These are phyloP conservation scores for Rhinella marina DNA, from an alignment of 2,797 vertebrate species.

Conservation along the genomic window DNA sequence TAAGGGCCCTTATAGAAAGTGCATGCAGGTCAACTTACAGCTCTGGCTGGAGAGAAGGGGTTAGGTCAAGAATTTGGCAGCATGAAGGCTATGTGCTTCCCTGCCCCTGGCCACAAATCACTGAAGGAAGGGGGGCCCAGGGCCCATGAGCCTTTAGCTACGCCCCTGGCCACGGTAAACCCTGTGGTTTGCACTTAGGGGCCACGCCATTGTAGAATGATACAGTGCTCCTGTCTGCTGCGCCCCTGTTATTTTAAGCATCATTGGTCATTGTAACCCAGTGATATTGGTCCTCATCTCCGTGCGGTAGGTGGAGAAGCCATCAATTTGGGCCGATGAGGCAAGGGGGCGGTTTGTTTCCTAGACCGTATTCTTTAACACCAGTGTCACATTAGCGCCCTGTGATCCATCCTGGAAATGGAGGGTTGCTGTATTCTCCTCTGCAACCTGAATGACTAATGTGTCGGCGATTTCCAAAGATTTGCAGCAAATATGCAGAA, in stretches of 20 bases:
- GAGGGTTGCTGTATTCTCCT: not conserved
- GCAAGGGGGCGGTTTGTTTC: not conserved
- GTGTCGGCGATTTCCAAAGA: constrained; percentile 8
- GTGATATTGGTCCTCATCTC: not conserved
- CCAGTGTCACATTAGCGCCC: not conserved
- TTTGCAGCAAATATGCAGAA: not conserved
- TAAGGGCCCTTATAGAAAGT: too few relatives aligned
- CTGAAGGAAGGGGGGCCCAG: too few relatives aligned
- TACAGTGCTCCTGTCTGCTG: not conserved
- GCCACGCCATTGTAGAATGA: not conserved
- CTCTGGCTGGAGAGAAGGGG: too few relatives aligned
- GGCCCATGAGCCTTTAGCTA: too few relatives aligned
- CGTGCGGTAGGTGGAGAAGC: not conserved
- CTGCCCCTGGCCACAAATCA: too few relatives aligned
- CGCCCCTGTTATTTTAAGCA: not conserved
- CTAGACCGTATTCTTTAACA: not conserved
- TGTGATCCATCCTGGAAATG: not conserved
- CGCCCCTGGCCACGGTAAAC: too few relatives aligned
- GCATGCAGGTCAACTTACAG: too few relatives aligned
- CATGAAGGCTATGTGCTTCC: too few relatives aligned
- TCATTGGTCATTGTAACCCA: not conserved
- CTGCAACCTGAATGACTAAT: constrained; percentile 1
- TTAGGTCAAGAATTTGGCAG: too few relatives aligned
- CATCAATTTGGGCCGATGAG: not conserved
- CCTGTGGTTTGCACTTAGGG: not conserved